These are phyloP conservation scores for Palaemon carinicauda DNA, from an alignment of 1,140 invertebrate species.

Conservation along the genomic window DNA sequence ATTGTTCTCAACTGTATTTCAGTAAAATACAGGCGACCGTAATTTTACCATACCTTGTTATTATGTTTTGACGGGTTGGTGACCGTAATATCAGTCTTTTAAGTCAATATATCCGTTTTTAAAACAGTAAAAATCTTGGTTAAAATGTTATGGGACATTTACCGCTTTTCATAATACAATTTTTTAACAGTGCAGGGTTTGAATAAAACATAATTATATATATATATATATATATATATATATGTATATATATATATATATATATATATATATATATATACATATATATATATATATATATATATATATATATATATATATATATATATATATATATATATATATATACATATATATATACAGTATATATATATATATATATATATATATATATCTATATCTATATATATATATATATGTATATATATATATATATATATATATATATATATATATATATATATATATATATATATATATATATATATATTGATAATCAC, in stretches of 20 bases:
- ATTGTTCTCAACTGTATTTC: no score
- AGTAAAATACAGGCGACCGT: no score
- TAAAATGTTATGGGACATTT: no score
- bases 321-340: not conserved
- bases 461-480: not conserved
- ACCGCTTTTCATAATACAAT: no score
- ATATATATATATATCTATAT: not conserved
- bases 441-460: slow-evolving; percentile 2
- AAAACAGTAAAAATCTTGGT: no score
- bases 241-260: not conserved
- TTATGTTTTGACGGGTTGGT: no score
- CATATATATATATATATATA: not conserved
- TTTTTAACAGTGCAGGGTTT: no score
- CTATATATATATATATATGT: not conserved
- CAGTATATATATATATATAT: not conserved
- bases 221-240: not conserved
- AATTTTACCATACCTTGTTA: no score
- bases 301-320: slow-evolving; percentile 2
- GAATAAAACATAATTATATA: not conserved
- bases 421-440: not conserved
- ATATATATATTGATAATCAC: slow-evolving; percentile 2
- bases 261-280: not conserved
- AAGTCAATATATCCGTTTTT: no score
- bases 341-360: not conserved
- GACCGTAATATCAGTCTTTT: no score